Evolutionary conservation across 2,113 vertebrate species (phyloP), one percentile per base, ranked within the genome.

Genomic region (Arothron firmamentum): DNA sequence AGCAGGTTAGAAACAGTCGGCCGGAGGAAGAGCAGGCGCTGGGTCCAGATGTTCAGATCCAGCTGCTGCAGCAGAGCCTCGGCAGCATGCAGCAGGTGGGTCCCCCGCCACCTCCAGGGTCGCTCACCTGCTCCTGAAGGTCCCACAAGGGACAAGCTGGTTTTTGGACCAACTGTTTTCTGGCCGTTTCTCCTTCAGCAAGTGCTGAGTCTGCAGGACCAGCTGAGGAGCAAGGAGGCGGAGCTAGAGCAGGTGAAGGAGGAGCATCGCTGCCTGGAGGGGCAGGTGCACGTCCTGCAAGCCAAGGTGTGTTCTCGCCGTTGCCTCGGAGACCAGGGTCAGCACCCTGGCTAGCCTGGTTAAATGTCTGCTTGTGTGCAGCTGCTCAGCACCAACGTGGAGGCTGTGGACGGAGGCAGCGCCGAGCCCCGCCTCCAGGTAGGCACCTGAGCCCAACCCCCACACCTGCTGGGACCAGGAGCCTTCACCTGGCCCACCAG

Each of bases 31-130:
- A 90, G 48, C 88, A 94, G 70, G 90, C 92, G 43, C 93, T 28
- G 10, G 31, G 1, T n/a, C 72, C 77, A 0, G 85, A 88, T 25
- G 65, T 34, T 41, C 94, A 95, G 76, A 85, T 95, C 13, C 93
- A 94, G 75, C 93, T 95, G 75, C 92, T 98, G 52, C 94, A 97
- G 83, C 94, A 98, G 70, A 93, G 88, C 10, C 90, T 98, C 90
- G 92, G 93, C 84, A 92, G 86, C 89, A 94, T 96, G 95, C 96
- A 98, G 82, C 96, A 98, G 94, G 96, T 98, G 5, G 10, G 19
- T 4, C 34, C 34, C 2, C 8, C 34, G 34, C 11, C 34, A 12
- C 21, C 21, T 23, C 21, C 21, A 23, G 21, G 21, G 21, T 2
- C 3, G 21, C 21, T 23, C 2, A 3, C 3, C 21, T 23, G 21